Evolutionary conservation across 2,797 vertebrate species (phyloP).

Genomic region (Bryconaethiops microstoma): DNA sequence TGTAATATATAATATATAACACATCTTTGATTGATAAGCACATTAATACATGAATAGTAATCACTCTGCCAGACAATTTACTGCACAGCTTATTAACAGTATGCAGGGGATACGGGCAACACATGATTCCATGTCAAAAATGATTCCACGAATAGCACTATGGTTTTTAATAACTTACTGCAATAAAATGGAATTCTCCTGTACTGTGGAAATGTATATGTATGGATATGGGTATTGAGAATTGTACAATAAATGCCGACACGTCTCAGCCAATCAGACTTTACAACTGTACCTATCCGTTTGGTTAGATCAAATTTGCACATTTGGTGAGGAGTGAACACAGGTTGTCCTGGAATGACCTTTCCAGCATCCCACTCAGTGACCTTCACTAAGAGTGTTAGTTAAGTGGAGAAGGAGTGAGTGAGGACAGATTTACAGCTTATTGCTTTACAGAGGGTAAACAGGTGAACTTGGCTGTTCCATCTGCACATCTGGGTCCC

Average conservation of each 20-base stretch:
- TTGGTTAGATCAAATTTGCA: background rate
- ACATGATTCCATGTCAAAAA: too few relatives aligned
- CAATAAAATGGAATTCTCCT: too few relatives aligned
- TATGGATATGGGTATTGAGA: background rate
- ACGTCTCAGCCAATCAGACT: background rate
- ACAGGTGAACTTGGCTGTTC: slow-evolving; percentile 51
- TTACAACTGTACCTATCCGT: background rate
- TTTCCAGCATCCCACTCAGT: background rate
- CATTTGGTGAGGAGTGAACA: background rate
- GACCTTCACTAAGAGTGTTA: slow-evolving; percentile 12
- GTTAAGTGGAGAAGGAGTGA: slow-evolving; percentile 13
- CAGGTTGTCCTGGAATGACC: slow-evolving; percentile 11
- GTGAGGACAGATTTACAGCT: slow-evolving; percentile 49
- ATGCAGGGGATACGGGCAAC: too few relatives aligned
- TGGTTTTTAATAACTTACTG: too few relatives aligned
- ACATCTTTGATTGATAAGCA: too few relatives aligned
- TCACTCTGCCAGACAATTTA: too few relatives aligned
- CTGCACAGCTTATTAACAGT: too few relatives aligned
- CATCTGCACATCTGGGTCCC: slow-evolving; percentile 46
- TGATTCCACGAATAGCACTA: too few relatives aligned
- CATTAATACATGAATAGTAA: too few relatives aligned
- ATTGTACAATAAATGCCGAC: background rate
- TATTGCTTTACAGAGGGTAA: slow-evolving; percentile 40
- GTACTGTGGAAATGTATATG: too few relatives aligned
- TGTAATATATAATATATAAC: too few relatives aligned